phyloP scores from a whole-genome alignment of 2,888 invertebrate genomes.

The Gisinianus flammeolus region DNA sequence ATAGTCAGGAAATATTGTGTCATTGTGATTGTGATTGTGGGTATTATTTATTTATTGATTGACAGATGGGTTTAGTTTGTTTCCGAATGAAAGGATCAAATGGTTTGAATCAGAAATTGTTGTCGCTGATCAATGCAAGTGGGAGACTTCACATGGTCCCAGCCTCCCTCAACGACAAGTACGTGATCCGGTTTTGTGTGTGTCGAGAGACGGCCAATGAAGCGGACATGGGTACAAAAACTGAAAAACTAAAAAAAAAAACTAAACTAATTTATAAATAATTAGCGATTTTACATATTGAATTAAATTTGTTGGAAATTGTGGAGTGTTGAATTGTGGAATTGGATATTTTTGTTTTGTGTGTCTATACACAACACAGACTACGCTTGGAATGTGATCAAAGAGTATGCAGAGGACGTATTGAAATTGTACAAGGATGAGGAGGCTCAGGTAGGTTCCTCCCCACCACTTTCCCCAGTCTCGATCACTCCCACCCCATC shows the following conservation, averaged over 20 bases:
- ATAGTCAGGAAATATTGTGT: no score
- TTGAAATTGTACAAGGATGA: constrained; percentile 28
- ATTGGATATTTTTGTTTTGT: constrained; percentile 1
- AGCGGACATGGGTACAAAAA: constrained; percentile 59
- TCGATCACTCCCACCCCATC: constrained; percentile 1
- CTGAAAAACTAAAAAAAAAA: background rate
- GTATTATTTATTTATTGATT: background rate
- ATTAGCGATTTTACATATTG: no score
- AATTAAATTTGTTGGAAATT: background rate
- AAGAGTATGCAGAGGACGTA: constrained; percentile 68
- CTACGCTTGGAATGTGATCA: constrained; percentile 70
- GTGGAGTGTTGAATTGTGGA: background rate
- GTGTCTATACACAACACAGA: no score
- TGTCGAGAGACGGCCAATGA: constrained; percentile 78
- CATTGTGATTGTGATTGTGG: background rate
- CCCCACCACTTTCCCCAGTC: constrained; percentile 3
- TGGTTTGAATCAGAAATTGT: constrained; percentile 74
- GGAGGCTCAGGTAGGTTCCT: constrained; percentile 41
- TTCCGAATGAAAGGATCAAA: constrained; percentile 76
- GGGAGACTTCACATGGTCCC: constrained; percentile 88
- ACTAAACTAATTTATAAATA: background rate
- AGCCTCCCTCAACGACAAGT: constrained; percentile 75
- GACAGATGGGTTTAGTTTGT: constrained; percentile 74
- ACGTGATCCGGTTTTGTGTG: constrained; percentile 80
- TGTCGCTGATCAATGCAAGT: constrained; percentile 80